These are phyloP conservation scores for Stomatorhinus walkeri DNA, from an alignment of 2,797 vertebrate species.

Conservation along the genomic window DNA sequence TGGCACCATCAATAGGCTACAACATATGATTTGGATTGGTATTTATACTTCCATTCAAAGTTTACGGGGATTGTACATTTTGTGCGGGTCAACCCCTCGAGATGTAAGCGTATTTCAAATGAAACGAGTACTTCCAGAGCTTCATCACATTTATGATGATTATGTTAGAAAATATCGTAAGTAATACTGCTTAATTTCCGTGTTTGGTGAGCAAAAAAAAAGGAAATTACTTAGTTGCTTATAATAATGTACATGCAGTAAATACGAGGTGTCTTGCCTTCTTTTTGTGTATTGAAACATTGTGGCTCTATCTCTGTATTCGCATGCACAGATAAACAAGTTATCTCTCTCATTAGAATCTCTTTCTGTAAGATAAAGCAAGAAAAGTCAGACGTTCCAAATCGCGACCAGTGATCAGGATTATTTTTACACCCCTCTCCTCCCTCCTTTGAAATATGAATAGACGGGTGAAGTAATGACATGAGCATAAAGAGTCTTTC, in stretches of 20 bases:
- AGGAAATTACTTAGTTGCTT: background rate
- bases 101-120: background rate
- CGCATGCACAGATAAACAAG: background rate
- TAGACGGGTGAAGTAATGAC: slow-evolving; percentile 19
- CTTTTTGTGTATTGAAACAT: background rate
- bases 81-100: background rate
- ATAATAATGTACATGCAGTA: background rate
- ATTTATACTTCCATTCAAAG: background rate
- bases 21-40: background rate
- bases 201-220: background rate
- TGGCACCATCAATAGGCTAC: background rate
- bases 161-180: background rate
- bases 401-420: background rate
- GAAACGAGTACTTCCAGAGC: background rate
- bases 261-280: background rate
- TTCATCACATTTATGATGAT: background rate
- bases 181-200: background rate
- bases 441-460: slow-evolving; percentile 16
- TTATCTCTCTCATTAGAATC: background rate
- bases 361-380: background rate
- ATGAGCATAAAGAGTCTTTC: slow-evolving; percentile 15
- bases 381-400: background rate
- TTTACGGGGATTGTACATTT: background rate
- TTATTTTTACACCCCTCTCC: background rate
- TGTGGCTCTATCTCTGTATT: background rate